Evolutionary conservation across 2,888 invertebrate genomes (phyloP).

Genomic region (Philonicus albiceps): DNA sequence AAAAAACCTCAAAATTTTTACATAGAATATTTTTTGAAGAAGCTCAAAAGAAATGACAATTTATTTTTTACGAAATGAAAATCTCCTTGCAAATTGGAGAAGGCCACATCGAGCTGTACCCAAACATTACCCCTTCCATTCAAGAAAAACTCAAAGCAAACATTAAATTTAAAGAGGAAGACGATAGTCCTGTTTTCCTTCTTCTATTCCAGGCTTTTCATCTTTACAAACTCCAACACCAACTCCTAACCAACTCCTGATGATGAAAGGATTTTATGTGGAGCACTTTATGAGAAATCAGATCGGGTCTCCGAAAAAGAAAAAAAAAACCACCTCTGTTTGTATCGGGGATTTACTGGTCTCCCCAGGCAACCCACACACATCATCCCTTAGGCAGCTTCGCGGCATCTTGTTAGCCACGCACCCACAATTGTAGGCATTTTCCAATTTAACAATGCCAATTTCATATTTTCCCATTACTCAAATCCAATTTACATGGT

Average conservation of each 20-base stretch:
- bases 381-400: neutral
- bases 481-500: slow-evolving; percentile 5
- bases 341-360: neutral
- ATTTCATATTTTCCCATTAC: slow-evolving; percentile 20
- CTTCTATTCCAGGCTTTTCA: neutral
- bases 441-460: slow-evolving; percentile 15
- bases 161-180: neutral
- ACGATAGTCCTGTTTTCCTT: neutral
- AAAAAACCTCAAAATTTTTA: neutral
- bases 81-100: neutral
- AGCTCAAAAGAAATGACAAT: neutral
- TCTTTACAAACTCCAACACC: no score
- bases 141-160: neutral
- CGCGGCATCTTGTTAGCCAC: neutral
- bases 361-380: neutral
- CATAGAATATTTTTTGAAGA: neutral
- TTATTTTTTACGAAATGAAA: neutral
- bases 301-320: neutral
- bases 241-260: neutral
- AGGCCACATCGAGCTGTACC: neutral
- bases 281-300: neutral
- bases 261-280: neutral
- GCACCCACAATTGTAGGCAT: neutral
- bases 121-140: neutral
- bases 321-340: neutral